Conservation (phyloP, 2,797 vertebrate species). For the Sebastes itinus region DNA sequence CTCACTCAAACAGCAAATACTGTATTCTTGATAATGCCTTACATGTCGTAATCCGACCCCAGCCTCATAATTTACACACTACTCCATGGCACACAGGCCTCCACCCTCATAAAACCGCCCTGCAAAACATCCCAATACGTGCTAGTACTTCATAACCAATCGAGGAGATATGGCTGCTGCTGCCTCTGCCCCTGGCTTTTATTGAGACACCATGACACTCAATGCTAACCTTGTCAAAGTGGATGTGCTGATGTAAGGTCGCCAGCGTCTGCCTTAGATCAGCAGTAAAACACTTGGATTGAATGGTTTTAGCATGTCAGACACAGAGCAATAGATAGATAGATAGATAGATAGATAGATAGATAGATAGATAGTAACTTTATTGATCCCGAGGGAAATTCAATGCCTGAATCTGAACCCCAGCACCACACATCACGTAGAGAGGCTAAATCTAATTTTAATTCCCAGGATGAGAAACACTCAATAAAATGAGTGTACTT, state of each 20-base stretch:
- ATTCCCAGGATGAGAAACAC: not conserved
- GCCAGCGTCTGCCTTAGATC: constrained; percentile 8
- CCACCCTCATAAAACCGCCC: constrained; percentile 35
- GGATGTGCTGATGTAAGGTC: constrained; percentile 37
- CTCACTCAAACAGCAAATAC: constrained; percentile 4
- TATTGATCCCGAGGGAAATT: too few relatives aligned
- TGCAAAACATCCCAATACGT: constrained; percentile 6
- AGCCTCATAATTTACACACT: constrained; percentile 22
- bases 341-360: too few relatives aligned
- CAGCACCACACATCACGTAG: too few relatives aligned
- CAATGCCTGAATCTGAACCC: not conserved
- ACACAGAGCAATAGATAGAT: not conserved
- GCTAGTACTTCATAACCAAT: constrained; percentile 39
- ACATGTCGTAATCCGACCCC: not conserved
- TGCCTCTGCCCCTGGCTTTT: constrained; percentile 44
- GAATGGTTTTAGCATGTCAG: not conserved
- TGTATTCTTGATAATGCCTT: not conserved
- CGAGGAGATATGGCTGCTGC: constrained; percentile 20
- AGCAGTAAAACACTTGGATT: constrained; percentile 23
- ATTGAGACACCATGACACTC: constrained; percentile 35
- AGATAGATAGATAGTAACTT: too few relatives aligned
- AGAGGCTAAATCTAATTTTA: not conserved
- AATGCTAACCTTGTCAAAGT: constrained; percentile 42
- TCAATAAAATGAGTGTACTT: not conserved
- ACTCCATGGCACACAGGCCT: not conserved